Evolutionary conservation across 2,797 vertebrate species (phyloP).

Genomic region (Macropodus opercularis): DNA sequence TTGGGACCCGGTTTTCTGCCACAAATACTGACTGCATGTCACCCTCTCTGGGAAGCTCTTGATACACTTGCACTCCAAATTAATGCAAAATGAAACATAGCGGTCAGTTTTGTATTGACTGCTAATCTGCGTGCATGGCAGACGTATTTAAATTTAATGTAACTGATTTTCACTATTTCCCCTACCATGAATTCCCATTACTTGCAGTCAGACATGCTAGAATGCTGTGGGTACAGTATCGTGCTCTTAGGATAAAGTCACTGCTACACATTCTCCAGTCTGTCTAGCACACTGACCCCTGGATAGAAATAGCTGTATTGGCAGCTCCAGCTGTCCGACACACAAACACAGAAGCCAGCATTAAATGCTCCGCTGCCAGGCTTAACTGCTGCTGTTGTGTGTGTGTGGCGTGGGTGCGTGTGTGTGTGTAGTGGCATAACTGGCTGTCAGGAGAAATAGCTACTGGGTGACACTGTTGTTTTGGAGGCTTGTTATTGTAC

Average conservation of each 20-base stretch:
- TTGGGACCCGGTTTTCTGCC: background rate
- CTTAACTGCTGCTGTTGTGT: too few species aligned
- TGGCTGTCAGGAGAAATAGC: conserved; percentile 60
- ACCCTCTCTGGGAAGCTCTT: background rate
- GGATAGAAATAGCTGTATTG: conserved; percentile 63
- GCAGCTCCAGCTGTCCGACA: conserved; percentile 51
- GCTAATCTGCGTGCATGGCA: background rate
- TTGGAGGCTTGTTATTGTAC: conserved; percentile 52
- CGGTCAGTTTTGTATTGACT: background rate
- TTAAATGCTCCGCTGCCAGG: too few species aligned
- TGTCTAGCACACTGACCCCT: conserved; percentile 58
- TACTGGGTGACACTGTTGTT: conserved; percentile 53
- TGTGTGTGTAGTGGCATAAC: conserved; percentile 44
- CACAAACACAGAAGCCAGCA: conserved; percentile 22
- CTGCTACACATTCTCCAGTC: conserved; percentile 46
- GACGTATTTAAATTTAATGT: background rate
- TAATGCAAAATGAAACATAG: background rate
- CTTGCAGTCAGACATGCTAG: background rate
- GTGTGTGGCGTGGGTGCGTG: conserved; percentile 9
- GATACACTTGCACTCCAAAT: background rate
- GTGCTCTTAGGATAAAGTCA: conserved; percentile 43
- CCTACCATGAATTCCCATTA: background rate
- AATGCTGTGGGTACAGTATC: background rate
- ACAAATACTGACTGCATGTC: background rate
- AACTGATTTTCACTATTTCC: background rate